Conservation (phyloP, 2,888 invertebrate species). For the Ellobium chinense region DNA sequence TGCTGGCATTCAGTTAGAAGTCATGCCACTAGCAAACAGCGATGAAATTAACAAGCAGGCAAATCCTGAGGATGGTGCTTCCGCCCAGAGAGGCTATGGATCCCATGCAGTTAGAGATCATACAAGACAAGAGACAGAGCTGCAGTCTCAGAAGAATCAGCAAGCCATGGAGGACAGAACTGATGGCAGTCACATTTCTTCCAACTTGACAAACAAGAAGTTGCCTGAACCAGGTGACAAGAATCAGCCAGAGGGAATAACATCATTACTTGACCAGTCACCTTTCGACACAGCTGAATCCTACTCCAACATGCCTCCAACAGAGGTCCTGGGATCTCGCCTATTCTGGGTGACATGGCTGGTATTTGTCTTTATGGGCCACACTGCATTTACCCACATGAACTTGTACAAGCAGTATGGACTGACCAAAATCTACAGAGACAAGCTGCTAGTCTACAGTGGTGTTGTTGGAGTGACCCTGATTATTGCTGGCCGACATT, state of each 20-base stretch:
- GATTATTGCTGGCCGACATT: neutral
- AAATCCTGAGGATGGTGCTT: neutral
- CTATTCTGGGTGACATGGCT: neutral
- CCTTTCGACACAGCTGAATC: neutral
- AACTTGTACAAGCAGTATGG: conserved; percentile 28
- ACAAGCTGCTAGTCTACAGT: neutral
- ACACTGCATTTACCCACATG: neutral
- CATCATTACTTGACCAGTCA: neutral
- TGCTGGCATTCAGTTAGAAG: neutral
- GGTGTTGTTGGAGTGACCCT: neutral
- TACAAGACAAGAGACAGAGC: too few species aligned
- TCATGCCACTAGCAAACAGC: neutral
- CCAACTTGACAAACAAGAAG: neutral
- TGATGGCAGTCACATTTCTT: neutral
- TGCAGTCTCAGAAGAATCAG: neutral
- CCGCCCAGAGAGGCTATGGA: too few species aligned
- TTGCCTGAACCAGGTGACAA: neutral
- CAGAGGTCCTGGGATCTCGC: neutral
- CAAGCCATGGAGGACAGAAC: too few species aligned
- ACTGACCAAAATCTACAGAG: neutral
- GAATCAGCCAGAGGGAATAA: neutral
- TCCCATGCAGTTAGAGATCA: too few species aligned
- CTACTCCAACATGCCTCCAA: neutral
- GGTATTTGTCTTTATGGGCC: neutral
- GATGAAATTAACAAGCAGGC: neutral